Conservation (phyloP, 2,113 vertebrate genomes). For the Chaetura pelagica region DNA sequence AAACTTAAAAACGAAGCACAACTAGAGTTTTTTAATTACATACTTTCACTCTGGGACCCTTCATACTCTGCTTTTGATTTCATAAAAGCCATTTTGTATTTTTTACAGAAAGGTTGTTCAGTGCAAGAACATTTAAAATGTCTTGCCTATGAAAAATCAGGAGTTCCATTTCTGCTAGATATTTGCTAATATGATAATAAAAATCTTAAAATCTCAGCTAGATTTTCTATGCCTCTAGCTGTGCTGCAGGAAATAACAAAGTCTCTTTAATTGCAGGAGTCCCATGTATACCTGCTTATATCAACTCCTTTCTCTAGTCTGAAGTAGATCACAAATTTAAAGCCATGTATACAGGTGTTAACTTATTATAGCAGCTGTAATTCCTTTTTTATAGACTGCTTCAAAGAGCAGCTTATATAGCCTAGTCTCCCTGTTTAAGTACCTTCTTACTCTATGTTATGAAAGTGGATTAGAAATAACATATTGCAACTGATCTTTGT, state of each 20-base stretch:
- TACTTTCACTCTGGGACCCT: neutral
- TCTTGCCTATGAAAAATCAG: neutral
- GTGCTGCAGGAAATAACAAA: neutral
- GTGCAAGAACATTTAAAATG: neutral
- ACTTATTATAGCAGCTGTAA: neutral
- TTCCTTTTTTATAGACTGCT: neutral
- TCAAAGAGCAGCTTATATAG: neutral
- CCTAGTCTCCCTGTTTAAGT: neutral
- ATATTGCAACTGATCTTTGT: neutral
- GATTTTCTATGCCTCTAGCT: neutral
- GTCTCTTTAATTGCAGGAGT: neutral
- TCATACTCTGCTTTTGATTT: neutral
- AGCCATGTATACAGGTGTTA: neutral
- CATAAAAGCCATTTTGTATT: neutral
- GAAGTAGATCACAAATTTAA: neutral
- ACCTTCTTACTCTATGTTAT: neutral
- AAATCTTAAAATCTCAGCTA: neutral
- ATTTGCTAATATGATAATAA: neutral
- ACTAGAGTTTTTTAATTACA: neutral
- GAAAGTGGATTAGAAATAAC: neutral
- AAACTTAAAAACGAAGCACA: neutral
- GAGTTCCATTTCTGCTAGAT: neutral
- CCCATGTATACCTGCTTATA: neutral
- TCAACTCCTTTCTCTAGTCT: neutral
- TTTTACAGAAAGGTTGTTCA: neutral